Conservation (phyloP, 2,888 invertebrate genomes). For the Tenthredo distinguenda region DNA sequence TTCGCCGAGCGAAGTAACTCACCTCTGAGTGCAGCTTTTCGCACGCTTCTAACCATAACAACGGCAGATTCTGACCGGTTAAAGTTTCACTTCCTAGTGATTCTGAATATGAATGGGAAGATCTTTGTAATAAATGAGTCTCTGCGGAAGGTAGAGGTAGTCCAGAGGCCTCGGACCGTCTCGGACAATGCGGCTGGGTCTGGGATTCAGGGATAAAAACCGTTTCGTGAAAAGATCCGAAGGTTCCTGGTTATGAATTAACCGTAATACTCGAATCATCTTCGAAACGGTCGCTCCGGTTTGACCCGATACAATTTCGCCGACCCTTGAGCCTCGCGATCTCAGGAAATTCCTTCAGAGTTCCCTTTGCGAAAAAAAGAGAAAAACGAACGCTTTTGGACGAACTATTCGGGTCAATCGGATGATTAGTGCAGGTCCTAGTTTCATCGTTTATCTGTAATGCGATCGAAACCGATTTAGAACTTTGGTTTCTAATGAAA, state of each 20-base stretch:
- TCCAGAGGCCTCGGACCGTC: neutral
- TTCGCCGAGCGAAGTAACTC: neutral
- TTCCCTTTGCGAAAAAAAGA: neutral
- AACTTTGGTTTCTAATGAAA: neutral
- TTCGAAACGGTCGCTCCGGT: neutral
- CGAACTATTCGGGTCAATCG: neutral
- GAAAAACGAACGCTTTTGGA: neutral
- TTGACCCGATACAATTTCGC: neutral
- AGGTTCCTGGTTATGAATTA: neutral
- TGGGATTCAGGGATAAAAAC: neutral
- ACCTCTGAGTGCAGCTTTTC: slow-evolving; percentile 58
- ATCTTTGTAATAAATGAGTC: slow-evolving; percentile 58
- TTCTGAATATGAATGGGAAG: slow-evolving; percentile 65
- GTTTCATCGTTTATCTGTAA: neutral
- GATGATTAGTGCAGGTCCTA: neutral
- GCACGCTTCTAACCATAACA: slow-evolving; percentile 64
- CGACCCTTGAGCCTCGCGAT: neutral
- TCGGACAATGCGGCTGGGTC: neutral
- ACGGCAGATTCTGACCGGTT: slow-evolving; percentile 59
- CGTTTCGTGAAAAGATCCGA: neutral
- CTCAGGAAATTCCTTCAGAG: neutral
- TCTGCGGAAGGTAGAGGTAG: neutral
- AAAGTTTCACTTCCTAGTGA: slow-evolving; percentile 67
- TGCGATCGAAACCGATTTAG: neutral
- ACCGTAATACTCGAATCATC: slow-evolving; percentile 6